These are phyloP conservation scores for Tribolium freemani DNA, from an alignment of 2,888 invertebrate genomes.

Conservation along the genomic window DNA sequence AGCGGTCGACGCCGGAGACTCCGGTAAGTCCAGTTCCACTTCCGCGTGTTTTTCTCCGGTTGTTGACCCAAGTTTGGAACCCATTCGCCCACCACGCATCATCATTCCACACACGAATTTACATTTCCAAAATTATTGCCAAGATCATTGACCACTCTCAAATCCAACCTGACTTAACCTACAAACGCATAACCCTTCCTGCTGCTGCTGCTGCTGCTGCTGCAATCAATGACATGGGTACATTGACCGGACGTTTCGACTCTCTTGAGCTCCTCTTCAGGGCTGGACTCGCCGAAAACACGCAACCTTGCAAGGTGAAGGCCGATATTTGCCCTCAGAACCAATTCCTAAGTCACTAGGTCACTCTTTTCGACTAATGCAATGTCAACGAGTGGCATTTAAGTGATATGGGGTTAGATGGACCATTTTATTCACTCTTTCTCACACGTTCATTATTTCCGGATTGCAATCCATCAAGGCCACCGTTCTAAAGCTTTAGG, in stretches of 20 bases:
- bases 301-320: constrained; percentile 11
- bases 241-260: constrained; percentile 50
- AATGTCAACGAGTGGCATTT: constrained; percentile 67
- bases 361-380: constrained; percentile 45
- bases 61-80: constrained; percentile 61
- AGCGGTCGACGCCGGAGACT: constrained; percentile 67
- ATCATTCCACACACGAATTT: constrained; percentile 58
- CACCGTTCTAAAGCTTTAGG: constrained; percentile 63
- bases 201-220: constrained; percentile 19
- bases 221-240: constrained; percentile 52
- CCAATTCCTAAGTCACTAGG: background rate
- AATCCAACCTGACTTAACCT: constrained; percentile 56
- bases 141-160: constrained; percentile 63
- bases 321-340: background rate
- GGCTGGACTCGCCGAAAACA: constrained; percentile 7
- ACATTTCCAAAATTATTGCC: constrained; percentile 60
- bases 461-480: constrained; percentile 64
- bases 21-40: constrained; percentile 62
- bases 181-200: constrained; percentile 53
- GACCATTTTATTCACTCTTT: background rate
- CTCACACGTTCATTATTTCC: constrained; percentile 54
- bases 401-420: constrained; percentile 40
- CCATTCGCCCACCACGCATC: constrained; percentile 60
- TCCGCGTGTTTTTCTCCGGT: constrained; percentile 58
- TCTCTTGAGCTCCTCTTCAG: constrained; percentile 1